These are phyloP conservation scores for Steatornis caripensis DNA, from an alignment of 2,113 vertebrate species.

Conservation along the genomic window DNA sequence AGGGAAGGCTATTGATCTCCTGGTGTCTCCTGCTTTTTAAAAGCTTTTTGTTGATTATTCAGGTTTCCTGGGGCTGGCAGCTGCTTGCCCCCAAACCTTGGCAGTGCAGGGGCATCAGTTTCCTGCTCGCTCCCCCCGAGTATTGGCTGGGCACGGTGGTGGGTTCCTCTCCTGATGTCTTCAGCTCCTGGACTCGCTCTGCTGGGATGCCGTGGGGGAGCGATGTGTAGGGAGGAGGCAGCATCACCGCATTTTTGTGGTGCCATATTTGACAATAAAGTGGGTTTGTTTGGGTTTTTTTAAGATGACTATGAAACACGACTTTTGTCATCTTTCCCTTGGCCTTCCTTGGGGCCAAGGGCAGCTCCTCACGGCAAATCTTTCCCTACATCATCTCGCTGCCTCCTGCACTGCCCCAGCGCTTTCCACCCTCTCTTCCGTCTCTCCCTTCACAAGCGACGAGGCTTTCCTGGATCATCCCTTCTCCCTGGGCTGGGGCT, in stretches of 20 bases:
- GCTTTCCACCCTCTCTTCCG: not conserved
- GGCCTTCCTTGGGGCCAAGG: not conserved
- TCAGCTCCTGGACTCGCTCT: not conserved
- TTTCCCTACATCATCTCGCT: not conserved
- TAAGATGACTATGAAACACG: not conserved
- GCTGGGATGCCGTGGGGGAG: not conserved
- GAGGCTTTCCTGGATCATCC: not conserved
- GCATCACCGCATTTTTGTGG: rapidly evolving
- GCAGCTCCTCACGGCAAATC: rapidly evolving
- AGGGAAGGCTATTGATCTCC: not conserved
- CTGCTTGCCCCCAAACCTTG: not conserved
- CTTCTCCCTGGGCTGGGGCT: not conserved
- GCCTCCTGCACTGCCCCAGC: not conserved
- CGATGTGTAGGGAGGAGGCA: rapidly evolving
- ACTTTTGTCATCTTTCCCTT: not conserved
- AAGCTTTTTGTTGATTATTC: not conserved
- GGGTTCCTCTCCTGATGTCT: not conserved
- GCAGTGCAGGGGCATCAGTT: rapidly evolving
- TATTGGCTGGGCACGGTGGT: rapidly evolving
- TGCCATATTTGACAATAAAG: not conserved
- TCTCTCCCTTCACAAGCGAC: not conserved
- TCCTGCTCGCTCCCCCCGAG: not conserved
- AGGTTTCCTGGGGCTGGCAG: not conserved
- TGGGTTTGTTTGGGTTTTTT: rapidly evolving
- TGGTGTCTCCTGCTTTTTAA: not conserved